phyloP scores from a whole-genome alignment of 1,140 invertebrate species.

The Formica selysi region DNA sequence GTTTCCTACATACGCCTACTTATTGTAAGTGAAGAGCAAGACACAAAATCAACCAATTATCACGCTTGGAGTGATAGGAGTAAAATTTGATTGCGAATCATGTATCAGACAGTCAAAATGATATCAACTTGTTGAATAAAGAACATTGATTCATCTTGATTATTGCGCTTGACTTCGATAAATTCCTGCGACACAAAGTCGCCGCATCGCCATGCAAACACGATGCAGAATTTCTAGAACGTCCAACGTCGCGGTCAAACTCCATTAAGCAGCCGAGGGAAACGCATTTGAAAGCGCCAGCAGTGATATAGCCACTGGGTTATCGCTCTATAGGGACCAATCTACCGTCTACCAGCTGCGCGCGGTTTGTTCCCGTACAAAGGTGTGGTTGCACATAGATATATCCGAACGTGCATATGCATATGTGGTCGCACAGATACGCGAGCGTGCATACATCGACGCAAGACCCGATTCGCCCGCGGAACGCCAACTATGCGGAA shows the following conservation, averaged over 20 bases:
- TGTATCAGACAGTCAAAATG: not conserved
- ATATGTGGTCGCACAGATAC: not conserved
- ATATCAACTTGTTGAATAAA: not conserved
- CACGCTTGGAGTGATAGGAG: not conserved
- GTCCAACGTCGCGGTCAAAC: constrained; percentile 34
- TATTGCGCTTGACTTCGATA: constrained; percentile 13
- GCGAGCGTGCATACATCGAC: not conserved
- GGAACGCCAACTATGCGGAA: constrained; percentile 38
- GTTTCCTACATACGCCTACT: not conserved
- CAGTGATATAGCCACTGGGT: constrained; percentile 14
- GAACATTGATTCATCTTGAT: constrained; percentile 5
- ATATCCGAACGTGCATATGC: constrained; percentile 4
- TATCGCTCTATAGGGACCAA: constrained; percentile 32
- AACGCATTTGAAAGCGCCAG: constrained; percentile 40
- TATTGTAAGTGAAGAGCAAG: not conserved
- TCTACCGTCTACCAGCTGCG: constrained; percentile 37
- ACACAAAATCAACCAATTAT: not conserved
- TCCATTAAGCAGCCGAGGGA: constrained; percentile 45
- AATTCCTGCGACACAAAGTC: constrained; percentile 20
- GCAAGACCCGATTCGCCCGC: constrained; percentile 31
- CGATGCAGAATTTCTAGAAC: constrained; percentile 42
- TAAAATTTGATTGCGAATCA: not conserved
- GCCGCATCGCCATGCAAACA: not conserved
- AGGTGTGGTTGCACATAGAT: constrained; percentile 25
- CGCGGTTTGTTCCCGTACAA: constrained; percentile 3